Evolutionary conservation across 1,140 invertebrate species (phyloP).

Genomic region (Drosophila kohkoa): DNA sequence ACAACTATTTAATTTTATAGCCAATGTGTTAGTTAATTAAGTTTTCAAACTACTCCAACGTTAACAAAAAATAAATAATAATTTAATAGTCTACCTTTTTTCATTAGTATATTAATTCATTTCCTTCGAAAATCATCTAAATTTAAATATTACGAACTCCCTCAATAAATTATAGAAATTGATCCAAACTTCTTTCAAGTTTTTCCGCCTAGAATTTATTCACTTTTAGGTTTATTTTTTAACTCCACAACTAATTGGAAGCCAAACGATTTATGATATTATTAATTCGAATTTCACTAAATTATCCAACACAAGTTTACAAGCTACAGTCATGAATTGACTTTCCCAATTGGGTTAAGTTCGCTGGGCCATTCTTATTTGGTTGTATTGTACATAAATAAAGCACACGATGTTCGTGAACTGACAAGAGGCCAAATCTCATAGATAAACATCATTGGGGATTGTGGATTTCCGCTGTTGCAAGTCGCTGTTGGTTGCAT

Average conservation of each 20-base stretch:
- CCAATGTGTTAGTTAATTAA: too few species aligned
- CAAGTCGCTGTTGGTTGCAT: constrained; percentile 35
- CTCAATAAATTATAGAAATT: too few species aligned
- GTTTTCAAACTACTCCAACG: too few species aligned
- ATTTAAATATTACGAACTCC: too few species aligned
- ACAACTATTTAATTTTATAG: too few species aligned
- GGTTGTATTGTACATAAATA: constrained; percentile 5
- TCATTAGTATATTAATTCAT: too few species aligned
- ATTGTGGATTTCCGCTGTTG: constrained; percentile 63
- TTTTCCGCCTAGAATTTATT: too few species aligned
- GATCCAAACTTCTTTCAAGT: too few species aligned
- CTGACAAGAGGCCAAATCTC: constrained; percentile 50
- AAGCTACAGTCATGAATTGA: neutral
- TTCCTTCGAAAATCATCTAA: too few species aligned
- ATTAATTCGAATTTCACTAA: neutral
- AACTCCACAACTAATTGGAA: neutral
- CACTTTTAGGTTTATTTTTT: too few species aligned
- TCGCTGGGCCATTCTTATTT: constrained; percentile 3
- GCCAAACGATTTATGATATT: neutral
- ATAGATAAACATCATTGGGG: constrained; percentile 53
- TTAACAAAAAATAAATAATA: too few species aligned
- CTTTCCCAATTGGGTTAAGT: constrained; percentile 18
- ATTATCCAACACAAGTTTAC: neutral
- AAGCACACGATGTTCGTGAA: constrained; percentile 25
- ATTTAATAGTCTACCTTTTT: too few species aligned